These are phyloP conservation scores for Cirrhinus molitorella DNA, from an alignment of 2,797 vertebrate genomes.

Conservation along the genomic window DNA sequence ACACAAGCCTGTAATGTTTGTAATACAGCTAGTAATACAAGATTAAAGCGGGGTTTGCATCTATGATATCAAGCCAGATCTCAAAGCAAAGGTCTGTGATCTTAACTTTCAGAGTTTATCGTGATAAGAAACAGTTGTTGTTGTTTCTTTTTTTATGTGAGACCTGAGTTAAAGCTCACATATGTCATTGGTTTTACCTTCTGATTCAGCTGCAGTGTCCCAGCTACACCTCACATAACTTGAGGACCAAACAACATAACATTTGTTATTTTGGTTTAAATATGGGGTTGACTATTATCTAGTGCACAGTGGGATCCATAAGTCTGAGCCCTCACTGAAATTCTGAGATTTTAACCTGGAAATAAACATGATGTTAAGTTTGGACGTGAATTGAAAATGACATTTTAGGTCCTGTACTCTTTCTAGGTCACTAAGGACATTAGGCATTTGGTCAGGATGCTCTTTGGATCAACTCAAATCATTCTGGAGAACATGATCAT, in stretches of 20 bases:
- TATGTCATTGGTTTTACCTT: constrained; percentile 43
- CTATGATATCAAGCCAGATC: constrained; percentile 25
- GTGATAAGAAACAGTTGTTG: constrained; percentile 35
- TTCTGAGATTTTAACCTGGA: background rate
- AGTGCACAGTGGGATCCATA: background rate
- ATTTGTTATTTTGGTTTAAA: constrained; percentile 14
- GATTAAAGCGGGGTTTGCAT: constrained; percentile 13
- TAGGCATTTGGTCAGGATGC: background rate
- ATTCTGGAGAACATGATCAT: background rate
- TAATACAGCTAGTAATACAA: background rate
- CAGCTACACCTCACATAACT: constrained; percentile 2
- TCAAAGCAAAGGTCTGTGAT: constrained; percentile 20
- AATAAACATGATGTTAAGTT: background rate
- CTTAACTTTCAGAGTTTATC: background rate
- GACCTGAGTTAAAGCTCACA: constrained; percentile 13
- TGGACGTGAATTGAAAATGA: background rate
- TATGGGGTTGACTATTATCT: constrained; percentile 6
- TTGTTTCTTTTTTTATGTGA: constrained; percentile 19
- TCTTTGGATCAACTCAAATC: background rate
- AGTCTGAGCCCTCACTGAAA: background rate
- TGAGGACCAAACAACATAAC: constrained; percentile 6
- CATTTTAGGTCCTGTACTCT: background rate
- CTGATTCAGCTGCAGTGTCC: constrained; percentile 29
- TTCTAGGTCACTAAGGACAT: background rate
- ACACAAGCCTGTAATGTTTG: background rate